Base-by-base conservation (phyloP, 2,888 invertebrate species). In the Eupithecia subumbrata region DNA sequence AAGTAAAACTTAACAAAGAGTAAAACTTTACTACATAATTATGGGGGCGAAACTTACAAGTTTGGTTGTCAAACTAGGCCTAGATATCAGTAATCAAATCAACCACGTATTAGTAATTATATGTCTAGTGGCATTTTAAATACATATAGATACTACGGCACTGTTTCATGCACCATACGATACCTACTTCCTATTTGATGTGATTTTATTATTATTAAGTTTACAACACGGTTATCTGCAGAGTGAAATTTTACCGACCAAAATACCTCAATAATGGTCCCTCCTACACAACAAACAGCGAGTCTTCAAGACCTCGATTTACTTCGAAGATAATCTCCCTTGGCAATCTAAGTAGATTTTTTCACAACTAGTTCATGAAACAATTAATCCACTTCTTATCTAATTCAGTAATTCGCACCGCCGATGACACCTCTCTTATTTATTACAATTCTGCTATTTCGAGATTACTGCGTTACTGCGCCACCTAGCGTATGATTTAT, bases 401-500 rank as follows among this genome's bases (percentile, higher is more conserved):
- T 68, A 45, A 45, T 45, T 25, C 43, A 68, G 43, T 68, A 67
- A 67, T 68, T 68, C 45, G 43, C 68, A 45, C 30, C 64, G 9
- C 64, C 64, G 64, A 64, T 14, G 64, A 64, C 64, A 64, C 16
- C 1, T n/a, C 22, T 37, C 22, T 70, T 68, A 68, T 68, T 68
- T 68, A 68, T 68, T 8, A 68, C 43, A 40, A 43, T 37, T 40
- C 40, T 67, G 67, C 67, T 67, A 40, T n/a, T 25, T 45, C 68
- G 11, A 68, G 68, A 68, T 68, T 45, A 68, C 68, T 40, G 68
- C 68, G 74, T 68, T 45, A 68, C 68, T 40, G 68, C 68, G 74
- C 12, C 67, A 72, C 64, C 77, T 77, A 63, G 34, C 43, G 74
- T n/a, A 76, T 78, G 78, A 78, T 74, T 74, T 78, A 78, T 64